These are phyloP conservation scores for Ctenosaura bakeri DNA, from an alignment of 2,797 vertebrate species.

Conservation along the genomic window DNA sequence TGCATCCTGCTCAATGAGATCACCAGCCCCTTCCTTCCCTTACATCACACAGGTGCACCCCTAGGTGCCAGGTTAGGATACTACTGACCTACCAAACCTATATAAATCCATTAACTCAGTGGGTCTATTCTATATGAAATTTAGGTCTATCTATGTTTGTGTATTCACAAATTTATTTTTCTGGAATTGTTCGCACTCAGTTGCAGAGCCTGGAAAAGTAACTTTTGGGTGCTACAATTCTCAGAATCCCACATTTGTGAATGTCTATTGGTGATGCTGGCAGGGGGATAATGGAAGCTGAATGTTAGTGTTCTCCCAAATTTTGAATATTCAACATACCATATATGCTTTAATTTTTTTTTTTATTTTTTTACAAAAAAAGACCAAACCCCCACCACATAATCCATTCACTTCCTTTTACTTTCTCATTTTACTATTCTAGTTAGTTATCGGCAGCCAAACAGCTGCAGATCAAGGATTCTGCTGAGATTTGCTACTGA, in stretches of 20 bases:
- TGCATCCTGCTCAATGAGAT: no score
- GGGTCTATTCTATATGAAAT: no score
- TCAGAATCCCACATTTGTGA: no score
- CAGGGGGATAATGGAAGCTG: no score
- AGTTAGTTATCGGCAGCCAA: conserved; percentile 5
- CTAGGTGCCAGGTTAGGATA: no score
- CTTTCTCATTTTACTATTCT: conserved; percentile 4
- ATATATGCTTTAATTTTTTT: conserved; percentile 5
- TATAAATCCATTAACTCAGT: no score
- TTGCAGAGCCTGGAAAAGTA: not conserved
- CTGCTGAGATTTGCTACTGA: conserved; percentile 20
- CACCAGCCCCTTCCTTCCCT: no score
- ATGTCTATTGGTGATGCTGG: no score
- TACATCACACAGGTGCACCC: no score
- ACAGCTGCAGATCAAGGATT: conserved; percentile 10
- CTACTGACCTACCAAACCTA: no score
- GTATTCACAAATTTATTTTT: not conserved
- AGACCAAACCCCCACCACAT: not conserved
- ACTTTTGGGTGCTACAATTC: no score
- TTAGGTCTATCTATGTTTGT: not conserved
- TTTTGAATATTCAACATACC: not conserved
- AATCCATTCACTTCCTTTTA: not conserved
- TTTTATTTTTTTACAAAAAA: not conserved
- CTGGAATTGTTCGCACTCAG: not conserved
- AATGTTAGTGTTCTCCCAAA: not conserved